A percentile compares a stretch with the other conserved stretches of the same genome.
These are phyloP conservation scores for Pomatorhinus ruficollis DNA, from an alignment of 2,113 vertebrate species.

Conservation along the genomic window DNA sequence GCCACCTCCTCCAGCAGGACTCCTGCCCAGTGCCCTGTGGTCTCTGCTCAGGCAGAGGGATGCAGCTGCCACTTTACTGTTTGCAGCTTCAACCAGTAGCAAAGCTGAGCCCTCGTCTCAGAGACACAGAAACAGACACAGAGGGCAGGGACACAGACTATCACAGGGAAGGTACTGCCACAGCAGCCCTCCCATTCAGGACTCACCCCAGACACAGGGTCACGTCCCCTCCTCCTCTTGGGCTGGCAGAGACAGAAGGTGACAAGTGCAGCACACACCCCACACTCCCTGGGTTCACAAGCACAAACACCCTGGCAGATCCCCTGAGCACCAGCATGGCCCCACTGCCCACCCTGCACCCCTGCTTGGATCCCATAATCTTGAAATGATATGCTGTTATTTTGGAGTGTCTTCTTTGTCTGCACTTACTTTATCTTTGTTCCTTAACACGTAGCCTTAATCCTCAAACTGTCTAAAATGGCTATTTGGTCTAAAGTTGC, in stretches of 20 bases:
- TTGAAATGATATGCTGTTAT: background rate
- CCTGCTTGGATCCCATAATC: background rate
- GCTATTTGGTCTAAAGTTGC: background rate
- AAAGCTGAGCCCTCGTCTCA: background rate
- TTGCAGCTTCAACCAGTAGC: background rate
- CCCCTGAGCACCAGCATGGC: accelerated
- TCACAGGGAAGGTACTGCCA: accelerated
- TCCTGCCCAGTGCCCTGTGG: background rate
- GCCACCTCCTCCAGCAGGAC: background rate
- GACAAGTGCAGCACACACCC: background rate
- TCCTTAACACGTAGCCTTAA: background rate
- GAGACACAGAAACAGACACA: background rate
- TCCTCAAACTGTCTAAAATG: background rate
- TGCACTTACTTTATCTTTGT: background rate
- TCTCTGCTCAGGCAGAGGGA: background rate
- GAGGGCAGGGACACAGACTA: accelerated
- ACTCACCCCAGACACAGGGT: background rate
- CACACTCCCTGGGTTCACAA: accelerated
- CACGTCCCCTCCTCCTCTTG: accelerated
- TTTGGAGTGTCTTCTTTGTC: background rate
- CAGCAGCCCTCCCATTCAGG: background rate
- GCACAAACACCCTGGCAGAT: accelerated
- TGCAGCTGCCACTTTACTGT: background rate
- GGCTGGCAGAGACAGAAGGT: background rate
- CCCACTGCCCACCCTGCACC: accelerated